These are phyloP conservation scores for Omphaloscelis lunosa DNA, from an alignment of 2,888 invertebrate genomes.

Conservation along the genomic window DNA sequence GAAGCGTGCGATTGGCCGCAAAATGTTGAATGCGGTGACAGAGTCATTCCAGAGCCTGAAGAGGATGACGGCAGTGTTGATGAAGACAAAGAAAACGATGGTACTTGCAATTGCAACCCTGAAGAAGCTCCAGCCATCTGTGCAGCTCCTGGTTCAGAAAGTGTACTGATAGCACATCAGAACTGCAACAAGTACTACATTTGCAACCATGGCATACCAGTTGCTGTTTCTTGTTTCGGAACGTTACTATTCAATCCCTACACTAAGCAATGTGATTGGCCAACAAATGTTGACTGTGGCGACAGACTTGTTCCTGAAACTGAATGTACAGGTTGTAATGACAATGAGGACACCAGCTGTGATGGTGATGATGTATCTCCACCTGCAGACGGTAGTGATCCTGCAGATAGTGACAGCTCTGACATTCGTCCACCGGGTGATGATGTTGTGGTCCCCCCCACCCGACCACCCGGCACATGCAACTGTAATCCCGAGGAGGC, in stretches of 20 bases:
- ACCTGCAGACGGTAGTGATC: constrained; percentile 1
- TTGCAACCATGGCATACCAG: constrained; percentile 67
- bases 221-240: constrained; percentile 59
- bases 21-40: constrained; percentile 66
- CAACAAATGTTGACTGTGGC: constrained; percentile 68
- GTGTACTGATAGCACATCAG: constrained; percentile 70
- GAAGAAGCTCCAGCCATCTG: constrained; percentile 70
- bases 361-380: constrained; percentile 30
- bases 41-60: constrained; percentile 51
- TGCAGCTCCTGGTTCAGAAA: constrained; percentile 64
- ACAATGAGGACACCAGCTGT: constrained; percentile 32
- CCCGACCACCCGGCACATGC: constrained; percentile 39
- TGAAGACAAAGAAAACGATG: constrained; percentile 35
- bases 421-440: constrained; percentile 4
- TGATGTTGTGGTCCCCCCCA: constrained; percentile 31
- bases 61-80: constrained; percentile 37
- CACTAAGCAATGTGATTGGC: constrained; percentile 70
- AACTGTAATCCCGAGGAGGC: constrained; percentile 67
- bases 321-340: constrained; percentile 48
- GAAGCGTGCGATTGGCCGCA: constrained; percentile 69
- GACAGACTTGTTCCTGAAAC: constrained; percentile 62
- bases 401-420: constrained; percentile 25
- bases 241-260: constrained; percentile 67
- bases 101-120: constrained; percentile 66
- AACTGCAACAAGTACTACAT: constrained; percentile 74